Conservation (phyloP, 2,113 vertebrate genomes). For the Benitochromis conjunctus region DNA sequence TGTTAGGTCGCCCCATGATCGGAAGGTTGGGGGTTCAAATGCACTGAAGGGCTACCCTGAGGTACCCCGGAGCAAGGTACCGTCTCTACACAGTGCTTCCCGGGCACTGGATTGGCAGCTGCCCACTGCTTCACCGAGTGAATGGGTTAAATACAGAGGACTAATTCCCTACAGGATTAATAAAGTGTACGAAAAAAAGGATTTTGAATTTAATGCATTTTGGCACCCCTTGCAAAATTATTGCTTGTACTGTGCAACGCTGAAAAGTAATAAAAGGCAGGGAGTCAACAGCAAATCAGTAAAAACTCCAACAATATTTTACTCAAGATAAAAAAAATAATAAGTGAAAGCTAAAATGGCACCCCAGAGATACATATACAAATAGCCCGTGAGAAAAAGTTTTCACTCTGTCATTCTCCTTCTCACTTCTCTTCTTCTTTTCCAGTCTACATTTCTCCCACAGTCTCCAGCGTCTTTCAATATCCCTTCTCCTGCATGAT, state of each 20-base stretch:
- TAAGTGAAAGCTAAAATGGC: conserved; percentile 59
- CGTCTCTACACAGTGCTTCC: no score
- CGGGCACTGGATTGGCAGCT: no score
- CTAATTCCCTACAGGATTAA: no score
- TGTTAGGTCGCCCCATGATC: not conserved
- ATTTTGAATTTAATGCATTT: conserved; percentile 16
- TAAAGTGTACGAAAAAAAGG: no score
- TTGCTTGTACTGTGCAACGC: conserved; percentile 10
- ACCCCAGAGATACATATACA: conserved; percentile 59
- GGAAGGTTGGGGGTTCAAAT: no score
- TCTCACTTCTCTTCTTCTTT: conserved; percentile 18
- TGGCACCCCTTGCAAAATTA: conserved; percentile 25
- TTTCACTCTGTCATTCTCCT: conserved; percentile 13
- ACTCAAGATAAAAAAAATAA: conserved; percentile 44
- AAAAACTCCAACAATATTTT: conserved; percentile 57
- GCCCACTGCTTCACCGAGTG: no score
- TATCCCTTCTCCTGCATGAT: conserved; percentile 1
- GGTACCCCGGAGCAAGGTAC: no score
- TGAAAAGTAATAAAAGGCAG: conserved; percentile 39
- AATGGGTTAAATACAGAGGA: no score
- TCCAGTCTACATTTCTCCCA: not conserved
- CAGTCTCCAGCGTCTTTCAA: conserved; percentile 17
- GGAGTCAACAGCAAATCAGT: conserved; percentile 39
- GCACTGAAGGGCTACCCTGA: no score
- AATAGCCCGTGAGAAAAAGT: conserved; percentile 53